phyloP scores from a whole-genome alignment of 1,140 invertebrate genomes.

The Acromyrmex echinatior region DNA sequence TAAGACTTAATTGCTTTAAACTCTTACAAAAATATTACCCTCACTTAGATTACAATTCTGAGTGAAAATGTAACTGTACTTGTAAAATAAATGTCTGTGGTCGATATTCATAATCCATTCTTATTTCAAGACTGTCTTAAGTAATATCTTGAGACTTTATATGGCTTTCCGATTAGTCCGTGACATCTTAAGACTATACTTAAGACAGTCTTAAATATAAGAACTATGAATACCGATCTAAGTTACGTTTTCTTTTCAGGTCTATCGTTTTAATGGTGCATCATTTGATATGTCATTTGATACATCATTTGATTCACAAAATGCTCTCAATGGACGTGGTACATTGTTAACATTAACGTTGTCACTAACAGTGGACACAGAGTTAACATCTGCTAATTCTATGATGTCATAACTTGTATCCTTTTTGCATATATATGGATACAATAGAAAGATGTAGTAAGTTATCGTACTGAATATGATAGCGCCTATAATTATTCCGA shows the following conservation, averaged over 20 bases:
- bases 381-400: constrained; percentile 33
- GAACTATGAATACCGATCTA: no score
- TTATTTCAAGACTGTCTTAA: no score
- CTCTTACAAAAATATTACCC: constrained; percentile 38
- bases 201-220: no score
- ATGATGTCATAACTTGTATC: constrained; percentile 1
- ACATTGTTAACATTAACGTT: constrained; percentile 18
- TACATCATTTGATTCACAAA: neutral
- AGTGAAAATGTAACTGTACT: neutral
- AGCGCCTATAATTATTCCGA: constrained; percentile 35
- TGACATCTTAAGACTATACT: no score
- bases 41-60: neutral
- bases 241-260: neutral
- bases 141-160: no score
- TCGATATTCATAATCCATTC: no score
- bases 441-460: constrained; percentile 16
- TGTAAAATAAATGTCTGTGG: constrained; percentile 20
- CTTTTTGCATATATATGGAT: constrained; percentile 41
- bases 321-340: constrained; percentile 3
- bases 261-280: neutral
- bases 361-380: constrained; percentile 19
- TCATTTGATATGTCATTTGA: constrained; percentile 8
- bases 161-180: no score
- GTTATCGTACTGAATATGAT: constrained; percentile 42
- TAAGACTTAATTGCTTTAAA: constrained; percentile 29